These are phyloP conservation scores for Platerodrilus igneus DNA, from an alignment of 2,888 invertebrate species.

Conservation along the genomic window DNA sequence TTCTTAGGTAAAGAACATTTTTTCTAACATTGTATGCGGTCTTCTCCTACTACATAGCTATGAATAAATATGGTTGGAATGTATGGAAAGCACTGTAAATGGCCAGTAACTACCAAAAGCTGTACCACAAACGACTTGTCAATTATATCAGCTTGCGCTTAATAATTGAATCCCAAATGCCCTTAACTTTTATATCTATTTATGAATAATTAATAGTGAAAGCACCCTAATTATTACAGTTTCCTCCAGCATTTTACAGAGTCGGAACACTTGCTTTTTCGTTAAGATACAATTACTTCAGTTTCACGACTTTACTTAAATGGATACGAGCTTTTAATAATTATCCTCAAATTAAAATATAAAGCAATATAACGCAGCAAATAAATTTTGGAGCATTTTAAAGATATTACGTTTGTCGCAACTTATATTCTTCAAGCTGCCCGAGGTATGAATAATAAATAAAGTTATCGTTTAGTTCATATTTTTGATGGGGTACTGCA, in stretches of 20 bases:
- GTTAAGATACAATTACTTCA: not conserved
- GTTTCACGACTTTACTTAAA: not conserved
- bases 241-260: slow-evolving; percentile 9
- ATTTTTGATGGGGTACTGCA: slow-evolving; percentile 54
- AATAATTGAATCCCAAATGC: slow-evolving; percentile 39
- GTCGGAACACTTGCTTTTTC: slow-evolving; percentile 3
- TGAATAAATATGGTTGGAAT: too few relatives aligned
- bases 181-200: slow-evolving; percentile 41
- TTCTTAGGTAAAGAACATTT: too few relatives aligned
- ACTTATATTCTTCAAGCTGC: slow-evolving; percentile 37
- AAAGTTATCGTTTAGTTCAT: slow-evolving; percentile 60
- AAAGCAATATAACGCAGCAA: slow-evolving; percentile 5
- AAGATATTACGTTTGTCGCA: slow-evolving; percentile 21
- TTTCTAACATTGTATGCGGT: too few relatives aligned
- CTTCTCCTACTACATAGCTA: too few relatives aligned
- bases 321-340: not conserved
- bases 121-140: slow-evolving; percentile 40
- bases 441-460: slow-evolving; percentile 59
- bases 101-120: too few relatives aligned
- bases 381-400: slow-evolving; percentile 3
- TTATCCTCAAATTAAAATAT: slow-evolving; percentile 4
- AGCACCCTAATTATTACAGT: slow-evolving; percentile 24
- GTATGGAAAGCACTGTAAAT: too few relatives aligned
- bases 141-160: slow-evolving; percentile 37
- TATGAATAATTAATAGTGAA: slow-evolving; percentile 40